Evolutionary conservation across 2,888 invertebrate genomes (phyloP), one percentile per base, ranked within the genome.

Genomic region (Plagodis dolabraria): DNA sequence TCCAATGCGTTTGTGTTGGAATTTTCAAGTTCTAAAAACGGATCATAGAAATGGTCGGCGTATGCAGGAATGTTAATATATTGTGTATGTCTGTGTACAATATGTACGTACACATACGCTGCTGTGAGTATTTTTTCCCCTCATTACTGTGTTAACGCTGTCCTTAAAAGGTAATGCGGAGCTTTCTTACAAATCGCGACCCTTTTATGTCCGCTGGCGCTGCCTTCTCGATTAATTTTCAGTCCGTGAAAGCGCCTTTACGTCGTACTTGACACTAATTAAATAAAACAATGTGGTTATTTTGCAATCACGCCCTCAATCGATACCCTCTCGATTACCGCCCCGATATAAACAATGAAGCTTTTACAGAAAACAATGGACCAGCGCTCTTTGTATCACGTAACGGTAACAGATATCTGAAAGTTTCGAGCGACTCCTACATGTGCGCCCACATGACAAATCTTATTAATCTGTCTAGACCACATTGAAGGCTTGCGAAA

Each of bases 401-500:
- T 67, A 77, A 77, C 75, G 80, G 76, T 77, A 83, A 80, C 63
- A 71, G 69, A 76, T 82, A 82, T 84, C 71, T 72, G 71, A 71
- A 70, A 64, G 75, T 75, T 81, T 6, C 42, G 72, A 80, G 80
- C 83, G 65, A 82, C 87, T 80, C 87, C 87, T 83, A 87, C 89
- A 76, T 76, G 69, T 53, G 79, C 61, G 57, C 86, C 85, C 79
- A 87, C 65, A 64, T 64, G 55, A 51, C 47, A 57, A 47, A 12
- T 50, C 51, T 43, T 50, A 65, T 69, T 74, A 77, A 76, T 73
- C 75, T 72, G 78, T 82, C 75, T 77, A 68, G 70, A 71, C 70
- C 63, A 46, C 50, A 65, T 71, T 78, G 78, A 71, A 74, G 75
- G 75, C 75, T 68, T 71, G 77, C 72, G 68, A 71, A 82, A 76